Percentiles rank a stretch among this genome's conserved stretches.
Conservation (phyloP, 2,113 vertebrate species). For the Gila orcuttii region DNA sequence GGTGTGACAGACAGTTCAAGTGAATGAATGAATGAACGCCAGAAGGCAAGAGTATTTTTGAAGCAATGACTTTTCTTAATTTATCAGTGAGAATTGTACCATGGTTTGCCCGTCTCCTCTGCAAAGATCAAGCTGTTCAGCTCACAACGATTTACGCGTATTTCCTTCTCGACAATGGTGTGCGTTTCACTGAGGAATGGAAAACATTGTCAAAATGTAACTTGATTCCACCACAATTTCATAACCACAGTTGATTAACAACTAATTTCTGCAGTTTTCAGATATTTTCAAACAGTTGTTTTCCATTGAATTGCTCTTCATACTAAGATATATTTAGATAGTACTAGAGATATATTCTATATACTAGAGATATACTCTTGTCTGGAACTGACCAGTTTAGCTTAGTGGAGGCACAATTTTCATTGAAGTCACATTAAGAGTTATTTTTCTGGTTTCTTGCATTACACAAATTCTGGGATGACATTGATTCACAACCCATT, state of each 20-base stretch:
- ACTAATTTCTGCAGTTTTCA: neutral
- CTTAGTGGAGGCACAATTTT: neutral
- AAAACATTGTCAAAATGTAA: neutral
- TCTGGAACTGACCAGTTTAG: neutral
- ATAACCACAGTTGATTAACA: neutral
- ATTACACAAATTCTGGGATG: neutral
- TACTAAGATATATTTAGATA: neutral
- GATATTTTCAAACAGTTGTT: neutral
- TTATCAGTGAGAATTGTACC: constrained; percentile 70
- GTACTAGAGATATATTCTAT: neutral
- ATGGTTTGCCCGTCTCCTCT: constrained; percentile 77
- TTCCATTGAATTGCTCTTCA: neutral
- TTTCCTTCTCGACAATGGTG: constrained; percentile 57
- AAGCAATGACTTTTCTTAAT: neutral
- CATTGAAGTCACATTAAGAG: neutral
- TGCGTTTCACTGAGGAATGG: neutral
- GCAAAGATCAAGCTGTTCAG: constrained; percentile 75
- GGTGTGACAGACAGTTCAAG: no score
- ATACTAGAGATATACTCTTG: neutral
- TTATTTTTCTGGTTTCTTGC: neutral
- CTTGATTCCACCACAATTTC: neutral
- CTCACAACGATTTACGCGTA: constrained; percentile 67
- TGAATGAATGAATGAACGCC: no score
- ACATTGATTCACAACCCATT: neutral
- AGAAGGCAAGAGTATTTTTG: neutral